Conservation (phyloP, 2,797 vertebrate genomes). For the Gallinago solitaria region DNA sequence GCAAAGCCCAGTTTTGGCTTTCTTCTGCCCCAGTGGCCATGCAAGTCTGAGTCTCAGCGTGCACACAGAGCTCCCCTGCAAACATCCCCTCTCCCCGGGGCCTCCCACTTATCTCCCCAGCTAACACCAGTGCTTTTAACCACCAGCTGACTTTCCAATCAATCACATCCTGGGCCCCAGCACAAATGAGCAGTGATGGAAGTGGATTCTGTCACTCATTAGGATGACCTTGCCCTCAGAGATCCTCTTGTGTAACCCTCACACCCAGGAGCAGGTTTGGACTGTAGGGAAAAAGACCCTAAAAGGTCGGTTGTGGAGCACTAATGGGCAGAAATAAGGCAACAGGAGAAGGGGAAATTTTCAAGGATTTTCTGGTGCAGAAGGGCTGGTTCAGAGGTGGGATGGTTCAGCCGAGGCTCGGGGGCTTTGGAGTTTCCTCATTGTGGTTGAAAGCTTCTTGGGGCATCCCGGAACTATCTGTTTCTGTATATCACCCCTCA, state of each 20-base stretch:
- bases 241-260: conserved; percentile 38
- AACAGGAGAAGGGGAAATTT: background rate
- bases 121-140: conserved; percentile 46
- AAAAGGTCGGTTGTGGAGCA: rapidly evolving
- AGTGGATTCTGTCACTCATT: background rate
- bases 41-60: background rate
- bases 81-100: background rate
- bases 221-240: conserved; percentile 60
- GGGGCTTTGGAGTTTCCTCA: background rate
- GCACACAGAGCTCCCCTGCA: background rate
- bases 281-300: rapidly evolving
- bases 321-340: background rate
- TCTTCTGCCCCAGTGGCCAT: rapidly evolving
- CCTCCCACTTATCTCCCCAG: background rate
- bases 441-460: background rate
- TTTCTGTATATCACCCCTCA: background rate
- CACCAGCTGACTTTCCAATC: conserved; percentile 31
- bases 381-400: background rate
- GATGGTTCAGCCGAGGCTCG: background rate
- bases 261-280: background rate
- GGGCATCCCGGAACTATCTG: background rate
- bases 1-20: background rate
- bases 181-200: rapidly evolving
- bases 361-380: background rate
- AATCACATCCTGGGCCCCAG: background rate